phyloP scores from a whole-genome alignment of 2,888 invertebrate species.

The Calameuta pallipes region DNA sequence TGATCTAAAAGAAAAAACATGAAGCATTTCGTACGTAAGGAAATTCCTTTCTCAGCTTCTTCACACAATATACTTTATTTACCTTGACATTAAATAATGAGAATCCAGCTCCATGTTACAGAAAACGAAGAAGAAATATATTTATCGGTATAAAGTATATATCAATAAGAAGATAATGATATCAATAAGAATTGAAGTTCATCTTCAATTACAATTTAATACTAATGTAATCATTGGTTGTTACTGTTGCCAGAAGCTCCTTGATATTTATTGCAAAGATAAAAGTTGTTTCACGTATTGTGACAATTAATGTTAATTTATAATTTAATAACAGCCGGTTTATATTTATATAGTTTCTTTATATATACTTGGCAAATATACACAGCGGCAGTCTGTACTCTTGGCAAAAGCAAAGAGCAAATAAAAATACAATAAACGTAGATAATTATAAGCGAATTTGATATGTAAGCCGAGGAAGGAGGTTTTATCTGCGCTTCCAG shows the following conservation, averaged over 20 bases:
- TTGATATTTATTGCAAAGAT: not conserved
- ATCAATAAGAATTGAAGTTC: too few species aligned
- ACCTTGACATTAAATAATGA: not conserved
- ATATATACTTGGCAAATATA: not conserved
- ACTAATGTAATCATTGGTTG: not conserved
- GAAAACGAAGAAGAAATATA: not conserved
- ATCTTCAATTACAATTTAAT: not conserved
- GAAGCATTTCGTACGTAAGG: not conserved
- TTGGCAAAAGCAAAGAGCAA: not conserved
- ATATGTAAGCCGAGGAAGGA: not conserved
- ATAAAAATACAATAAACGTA: not conserved
- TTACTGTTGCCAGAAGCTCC: not conserved
- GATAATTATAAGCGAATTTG: not conserved
- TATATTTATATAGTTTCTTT: not conserved
- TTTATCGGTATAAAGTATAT: not conserved
- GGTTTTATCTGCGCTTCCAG: not conserved
- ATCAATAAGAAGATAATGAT: not conserved
- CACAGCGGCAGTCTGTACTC: not conserved
- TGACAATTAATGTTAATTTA: not conserved
- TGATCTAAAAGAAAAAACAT: not conserved
- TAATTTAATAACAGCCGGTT: not conserved
- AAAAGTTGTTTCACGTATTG: not conserved
- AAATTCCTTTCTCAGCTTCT: not conserved
- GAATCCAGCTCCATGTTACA: not conserved
- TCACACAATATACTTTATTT: not conserved